These are phyloP conservation scores for Heterochromis multidens DNA, from an alignment of 2,113 vertebrate species.

Conservation along the genomic window DNA sequence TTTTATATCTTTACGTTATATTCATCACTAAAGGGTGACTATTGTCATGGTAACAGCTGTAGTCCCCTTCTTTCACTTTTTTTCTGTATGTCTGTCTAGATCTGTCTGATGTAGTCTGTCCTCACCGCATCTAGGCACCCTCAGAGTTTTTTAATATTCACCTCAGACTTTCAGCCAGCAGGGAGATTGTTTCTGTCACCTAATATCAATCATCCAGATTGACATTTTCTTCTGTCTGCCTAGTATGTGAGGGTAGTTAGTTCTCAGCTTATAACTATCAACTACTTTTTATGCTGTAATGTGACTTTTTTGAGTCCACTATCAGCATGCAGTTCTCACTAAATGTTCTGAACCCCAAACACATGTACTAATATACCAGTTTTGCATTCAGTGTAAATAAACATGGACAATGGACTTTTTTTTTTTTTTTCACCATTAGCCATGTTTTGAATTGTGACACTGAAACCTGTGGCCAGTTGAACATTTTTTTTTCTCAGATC, in stretches of 20 bases:
- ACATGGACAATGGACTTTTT: not conserved
- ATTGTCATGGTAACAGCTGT: not conserved
- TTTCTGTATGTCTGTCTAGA: not conserved
- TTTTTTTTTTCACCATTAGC: not conserved
- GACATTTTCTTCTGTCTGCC: not conserved
- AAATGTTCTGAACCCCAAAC: not conserved
- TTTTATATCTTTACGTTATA: not conserved
- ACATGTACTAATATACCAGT: not conserved
- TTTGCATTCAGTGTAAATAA: not conserved
- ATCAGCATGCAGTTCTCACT: not conserved
- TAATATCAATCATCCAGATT: not conserved
- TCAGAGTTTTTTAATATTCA: not conserved
- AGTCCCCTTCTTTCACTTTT: not conserved
- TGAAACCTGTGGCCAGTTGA: no score
- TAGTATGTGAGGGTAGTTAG: not conserved
- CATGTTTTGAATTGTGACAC: not conserved
- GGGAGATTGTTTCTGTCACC: not conserved
- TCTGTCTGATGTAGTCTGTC: not conserved
- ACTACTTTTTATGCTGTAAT: no score
- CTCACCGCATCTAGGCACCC: not conserved
- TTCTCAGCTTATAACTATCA: not conserved
- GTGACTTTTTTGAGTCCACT: not conserved
- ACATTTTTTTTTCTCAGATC: no score
- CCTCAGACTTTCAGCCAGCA: not conserved
- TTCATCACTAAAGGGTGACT: not conserved